These are phyloP conservation scores for Zenarchopterus dispar DNA, from an alignment of 2,797 vertebrate genomes.

Conservation along the genomic window DNA sequence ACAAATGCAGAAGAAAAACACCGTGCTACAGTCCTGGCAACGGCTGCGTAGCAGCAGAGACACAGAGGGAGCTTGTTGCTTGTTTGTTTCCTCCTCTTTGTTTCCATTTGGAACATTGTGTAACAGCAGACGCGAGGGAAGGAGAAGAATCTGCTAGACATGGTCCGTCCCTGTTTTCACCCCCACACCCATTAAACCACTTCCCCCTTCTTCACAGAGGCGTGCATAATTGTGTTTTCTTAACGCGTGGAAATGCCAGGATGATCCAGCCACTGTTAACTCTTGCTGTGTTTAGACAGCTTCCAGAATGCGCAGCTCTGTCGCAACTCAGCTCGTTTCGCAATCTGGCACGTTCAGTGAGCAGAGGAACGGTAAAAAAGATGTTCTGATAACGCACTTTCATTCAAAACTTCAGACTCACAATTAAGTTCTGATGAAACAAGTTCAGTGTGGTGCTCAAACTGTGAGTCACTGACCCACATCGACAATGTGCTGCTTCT, in stretches of 20 bases:
- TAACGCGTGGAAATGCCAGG: constrained; percentile 27
- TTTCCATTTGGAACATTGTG: constrained; percentile 65
- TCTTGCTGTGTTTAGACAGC: not conserved
- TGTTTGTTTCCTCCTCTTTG: constrained; percentile 69
- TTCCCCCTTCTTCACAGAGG: constrained; percentile 1
- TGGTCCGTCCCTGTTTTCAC: constrained; percentile 16
- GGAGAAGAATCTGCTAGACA: constrained; percentile 25
- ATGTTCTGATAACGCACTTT: constrained; percentile 19
- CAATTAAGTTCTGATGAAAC: not conserved
- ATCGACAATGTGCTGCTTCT: not conserved
- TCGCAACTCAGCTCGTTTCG: constrained; percentile 10
- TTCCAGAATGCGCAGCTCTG: constrained; percentile 11
- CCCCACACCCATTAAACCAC: constrained; percentile 14
- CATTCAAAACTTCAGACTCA: not conserved
- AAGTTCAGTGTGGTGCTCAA: constrained; percentile 12
- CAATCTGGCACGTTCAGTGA: not conserved
- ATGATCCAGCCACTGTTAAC: not conserved
- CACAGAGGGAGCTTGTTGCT: constrained; percentile 63
- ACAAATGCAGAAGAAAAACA: constrained; percentile 19
- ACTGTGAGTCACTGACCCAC: constrained; percentile 28
- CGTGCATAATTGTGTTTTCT: constrained; percentile 38
- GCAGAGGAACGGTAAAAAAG: constrained; percentile 6
- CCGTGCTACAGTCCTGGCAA: constrained; percentile 41
- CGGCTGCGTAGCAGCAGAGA: constrained; percentile 61
- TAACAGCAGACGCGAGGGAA: constrained; percentile 50